These are phyloP conservation scores for Ruditapes philippinarum DNA, from an alignment of 1,140 invertebrate species.

Conservation along the genomic window DNA sequence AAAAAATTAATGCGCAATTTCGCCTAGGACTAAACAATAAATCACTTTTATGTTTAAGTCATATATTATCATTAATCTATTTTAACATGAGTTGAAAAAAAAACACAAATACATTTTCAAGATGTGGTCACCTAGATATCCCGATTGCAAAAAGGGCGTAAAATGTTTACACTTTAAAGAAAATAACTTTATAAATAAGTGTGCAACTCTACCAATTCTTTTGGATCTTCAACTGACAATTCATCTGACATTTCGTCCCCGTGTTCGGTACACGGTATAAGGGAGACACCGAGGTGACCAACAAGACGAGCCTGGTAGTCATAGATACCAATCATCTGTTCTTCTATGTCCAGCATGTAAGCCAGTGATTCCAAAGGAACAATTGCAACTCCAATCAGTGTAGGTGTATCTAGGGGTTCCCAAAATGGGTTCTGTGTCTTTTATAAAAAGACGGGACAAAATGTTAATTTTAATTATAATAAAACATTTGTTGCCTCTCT, in stretches of 20 bases:
- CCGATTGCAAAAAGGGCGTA: no score
- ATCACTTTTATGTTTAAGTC: no score
- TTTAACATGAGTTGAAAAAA: no score
- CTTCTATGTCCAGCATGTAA: conserved; percentile 72
- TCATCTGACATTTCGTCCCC: conserved; percentile 75
- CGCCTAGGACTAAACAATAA: no score
- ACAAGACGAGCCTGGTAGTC: conserved; percentile 69
- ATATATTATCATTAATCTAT: no score
- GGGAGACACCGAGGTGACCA: conserved; percentile 58
- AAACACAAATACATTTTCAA: no score
- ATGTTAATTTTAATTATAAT: no score
- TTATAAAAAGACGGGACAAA: background rate
- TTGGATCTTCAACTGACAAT: conserved; percentile 67
- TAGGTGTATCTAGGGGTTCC: conserved; percentile 73
- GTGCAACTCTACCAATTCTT: conserved; percentile 65
- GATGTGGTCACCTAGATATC: no score
- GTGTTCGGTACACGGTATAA: conserved; percentile 79
- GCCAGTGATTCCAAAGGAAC: conserved; percentile 73
- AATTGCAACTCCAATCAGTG: conserved; percentile 66
- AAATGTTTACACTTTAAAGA: no score
- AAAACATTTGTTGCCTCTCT: no score
- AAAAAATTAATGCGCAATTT: no score
- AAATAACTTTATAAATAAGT: no score
- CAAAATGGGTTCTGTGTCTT: conserved; percentile 75
- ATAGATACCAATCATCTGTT: conserved; percentile 67